Base-by-base conservation (phyloP, 92 coral and sea anemone genomes). In the Parazoanthus darwini region DNA sequence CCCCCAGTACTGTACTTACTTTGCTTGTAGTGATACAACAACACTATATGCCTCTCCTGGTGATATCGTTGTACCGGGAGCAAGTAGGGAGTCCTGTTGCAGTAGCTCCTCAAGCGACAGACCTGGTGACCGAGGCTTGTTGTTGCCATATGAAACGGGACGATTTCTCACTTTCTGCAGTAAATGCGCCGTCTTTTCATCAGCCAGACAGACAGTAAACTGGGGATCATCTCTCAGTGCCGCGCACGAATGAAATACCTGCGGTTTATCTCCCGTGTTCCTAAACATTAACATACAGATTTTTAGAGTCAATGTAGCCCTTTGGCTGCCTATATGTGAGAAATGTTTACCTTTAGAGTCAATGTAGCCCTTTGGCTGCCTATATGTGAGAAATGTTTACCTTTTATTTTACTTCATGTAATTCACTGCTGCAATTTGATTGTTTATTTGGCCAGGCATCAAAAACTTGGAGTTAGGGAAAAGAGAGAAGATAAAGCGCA, bases 151-250 rank as follows among this genome's bases (percentile, higher is more conserved):
- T 37, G 85, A 48, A 46, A 74, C 73, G 20, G 20, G 3, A 2
- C n/a, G 8, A 20, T 54, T 58, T 36, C 72, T 81, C 44, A 5
- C 65, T 84, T 84, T 78, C 22, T 44, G 43, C 51, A 71, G 56
- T 29, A 70, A 46, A 46, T 68, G 23, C 0, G 35, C 25, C 10
- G 79, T 84, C 78, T 84, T 71, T 39, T 84, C 77, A 79, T 71
- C 80, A 25, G 82, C 89, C 50, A 89, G 5, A 56, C 80, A 79
- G 18, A 91, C 77, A 26, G 71, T 67, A 88, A 93, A 93, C 86
- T 94, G 98, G 43, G 92, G 87, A 79, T 94, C 96, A 80, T 89
- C 88, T 82, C 94, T 93, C 36, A 93, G 46, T 35, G 92, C 84
- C 15, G 88, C 81, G 78, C 98, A 95, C 8, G 93, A 90, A 39